Conservation (phyloP, 2,888 invertebrate genomes). For the Alviniconcha strummeri region DNA sequence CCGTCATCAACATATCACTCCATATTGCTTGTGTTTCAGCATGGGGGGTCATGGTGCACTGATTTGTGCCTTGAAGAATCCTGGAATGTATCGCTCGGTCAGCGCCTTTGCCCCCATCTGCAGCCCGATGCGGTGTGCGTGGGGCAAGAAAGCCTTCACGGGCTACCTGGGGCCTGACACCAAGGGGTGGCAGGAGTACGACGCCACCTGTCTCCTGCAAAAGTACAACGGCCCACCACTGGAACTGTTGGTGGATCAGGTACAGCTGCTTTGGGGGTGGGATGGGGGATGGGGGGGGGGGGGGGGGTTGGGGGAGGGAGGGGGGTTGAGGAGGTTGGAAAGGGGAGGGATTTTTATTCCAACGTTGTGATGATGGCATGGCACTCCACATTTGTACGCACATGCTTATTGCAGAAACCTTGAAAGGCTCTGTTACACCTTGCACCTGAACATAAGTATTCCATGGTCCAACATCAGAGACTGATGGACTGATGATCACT, state of each 20-base stretch:
- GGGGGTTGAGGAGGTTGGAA: background rate
- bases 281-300: background rate
- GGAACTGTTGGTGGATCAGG: slow-evolving; percentile 92
- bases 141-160: slow-evolving; percentile 90
- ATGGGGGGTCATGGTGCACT: slow-evolving; percentile 99
- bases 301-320: background rate
- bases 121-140: slow-evolving; percentile 88
- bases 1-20: slow-evolving; percentile 72
- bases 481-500: too few species aligned
- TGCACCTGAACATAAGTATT: too few species aligned
- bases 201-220: slow-evolving; percentile 88
- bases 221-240: slow-evolving; percentile 89
- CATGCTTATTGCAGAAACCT: too few species aligned
- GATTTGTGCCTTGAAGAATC: slow-evolving; percentile 91
- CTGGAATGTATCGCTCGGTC: slow-evolving; percentile 85
- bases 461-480: too few species aligned
- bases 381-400: too few species aligned
- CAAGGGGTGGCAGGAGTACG: slow-evolving; percentile 81
- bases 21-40: slow-evolving; percentile 77
- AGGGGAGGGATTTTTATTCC: background rate
- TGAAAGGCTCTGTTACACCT: too few species aligned
- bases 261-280: slow-evolving; percentile 68
- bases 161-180: slow-evolving; percentile 79
- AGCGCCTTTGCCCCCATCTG: slow-evolving; percentile 97
- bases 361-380: too few species aligned